Evolutionary conservation across 2,797 vertebrate genomes (phyloP).

Genomic region (Melanitta fusca): DNA sequence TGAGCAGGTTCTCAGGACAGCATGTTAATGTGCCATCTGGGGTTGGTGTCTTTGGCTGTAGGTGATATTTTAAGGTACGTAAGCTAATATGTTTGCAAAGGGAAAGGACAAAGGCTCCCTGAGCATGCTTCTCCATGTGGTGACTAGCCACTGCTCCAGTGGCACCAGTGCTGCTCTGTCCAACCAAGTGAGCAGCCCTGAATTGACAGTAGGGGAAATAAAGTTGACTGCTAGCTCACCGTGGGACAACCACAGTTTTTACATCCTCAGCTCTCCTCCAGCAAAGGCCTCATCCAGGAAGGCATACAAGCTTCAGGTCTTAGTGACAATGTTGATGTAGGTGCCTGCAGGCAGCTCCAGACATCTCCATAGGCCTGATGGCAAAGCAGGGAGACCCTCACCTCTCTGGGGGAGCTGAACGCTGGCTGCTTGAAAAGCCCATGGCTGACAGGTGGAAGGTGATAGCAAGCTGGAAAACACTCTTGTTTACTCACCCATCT

Average conservation of each 20-base stretch:
- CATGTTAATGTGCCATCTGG: neutral
- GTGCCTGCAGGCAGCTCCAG: neutral
- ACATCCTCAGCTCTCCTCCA: neutral
- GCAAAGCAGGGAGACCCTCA: neutral
- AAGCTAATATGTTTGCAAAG: neutral
- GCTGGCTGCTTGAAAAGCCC: neutral
- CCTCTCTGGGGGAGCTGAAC: neutral
- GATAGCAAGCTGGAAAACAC: neutral
- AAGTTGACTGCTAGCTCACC: neutral
- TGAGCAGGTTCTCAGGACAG: neutral
- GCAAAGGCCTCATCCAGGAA: neutral
- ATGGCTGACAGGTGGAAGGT: neutral
- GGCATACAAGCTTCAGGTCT: neutral
- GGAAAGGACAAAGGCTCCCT: neutral
- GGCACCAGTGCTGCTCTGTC: neutral
- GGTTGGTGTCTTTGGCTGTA: neutral
- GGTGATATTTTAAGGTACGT: neutral
- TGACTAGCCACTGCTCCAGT: neutral
- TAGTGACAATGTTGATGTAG: neutral
- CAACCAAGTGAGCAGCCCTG: rapidly evolving
- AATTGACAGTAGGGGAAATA: neutral
- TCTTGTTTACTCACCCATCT: neutral
- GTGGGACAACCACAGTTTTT: neutral
- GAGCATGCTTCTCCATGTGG: neutral
- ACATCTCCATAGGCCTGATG: neutral